Percentiles rank a stretch among this genome's conserved stretches.
Evolutionary conservation across 1,140 invertebrate genomes (phyloP).

Genomic region (Proales similis): DNA sequence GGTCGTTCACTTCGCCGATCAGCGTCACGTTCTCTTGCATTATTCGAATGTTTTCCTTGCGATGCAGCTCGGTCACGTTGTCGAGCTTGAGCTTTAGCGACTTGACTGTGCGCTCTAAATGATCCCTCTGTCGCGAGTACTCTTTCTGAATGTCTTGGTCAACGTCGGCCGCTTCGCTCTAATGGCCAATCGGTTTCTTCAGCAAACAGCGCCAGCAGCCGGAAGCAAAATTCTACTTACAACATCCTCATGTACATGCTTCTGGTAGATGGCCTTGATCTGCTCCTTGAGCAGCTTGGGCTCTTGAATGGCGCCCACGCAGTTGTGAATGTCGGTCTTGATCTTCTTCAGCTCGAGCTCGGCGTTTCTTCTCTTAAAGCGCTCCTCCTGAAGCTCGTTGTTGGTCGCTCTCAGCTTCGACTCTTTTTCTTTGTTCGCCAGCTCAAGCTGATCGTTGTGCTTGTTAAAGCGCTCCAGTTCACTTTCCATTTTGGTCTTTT

Average conservation of each 20-base stretch:
- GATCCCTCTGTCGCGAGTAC: slow-evolving; percentile 68
- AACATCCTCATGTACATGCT: slow-evolving; percentile 60
- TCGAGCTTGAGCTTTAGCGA: slow-evolving; percentile 51
- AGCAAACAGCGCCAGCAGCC: background rate
- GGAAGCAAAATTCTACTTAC: slow-evolving; percentile 43
- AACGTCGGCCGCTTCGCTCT: slow-evolving; percentile 52
- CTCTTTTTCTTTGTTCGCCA: slow-evolving; percentile 64
- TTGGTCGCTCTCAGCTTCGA: slow-evolving; percentile 67
- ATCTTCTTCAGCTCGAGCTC: slow-evolving; percentile 66
- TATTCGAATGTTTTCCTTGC: slow-evolving; percentile 54
- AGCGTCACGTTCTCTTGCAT: slow-evolving; percentile 66
- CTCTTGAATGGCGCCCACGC: slow-evolving; percentile 67
- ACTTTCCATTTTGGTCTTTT: slow-evolving; percentile 64
- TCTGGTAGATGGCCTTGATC: slow-evolving; percentile 68
- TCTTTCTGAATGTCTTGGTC: slow-evolving; percentile 66
- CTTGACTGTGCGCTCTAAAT: slow-evolving; percentile 47
- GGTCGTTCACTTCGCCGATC: slow-evolving; percentile 65
- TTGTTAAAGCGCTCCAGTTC: slow-evolving; percentile 66
- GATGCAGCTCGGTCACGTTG: slow-evolving; percentile 52
- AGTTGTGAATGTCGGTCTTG: slow-evolving; percentile 68
- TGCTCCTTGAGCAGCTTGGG: slow-evolving; percentile 66
- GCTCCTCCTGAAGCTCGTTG: slow-evolving; percentile 63
- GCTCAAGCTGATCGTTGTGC: slow-evolving; percentile 60
- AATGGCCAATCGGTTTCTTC: background rate
- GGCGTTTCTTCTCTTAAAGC: slow-evolving; percentile 57